Evolutionary conservation across 2,113 vertebrate species (phyloP).

Genomic region (Choloepus hoffmanni): DNA sequence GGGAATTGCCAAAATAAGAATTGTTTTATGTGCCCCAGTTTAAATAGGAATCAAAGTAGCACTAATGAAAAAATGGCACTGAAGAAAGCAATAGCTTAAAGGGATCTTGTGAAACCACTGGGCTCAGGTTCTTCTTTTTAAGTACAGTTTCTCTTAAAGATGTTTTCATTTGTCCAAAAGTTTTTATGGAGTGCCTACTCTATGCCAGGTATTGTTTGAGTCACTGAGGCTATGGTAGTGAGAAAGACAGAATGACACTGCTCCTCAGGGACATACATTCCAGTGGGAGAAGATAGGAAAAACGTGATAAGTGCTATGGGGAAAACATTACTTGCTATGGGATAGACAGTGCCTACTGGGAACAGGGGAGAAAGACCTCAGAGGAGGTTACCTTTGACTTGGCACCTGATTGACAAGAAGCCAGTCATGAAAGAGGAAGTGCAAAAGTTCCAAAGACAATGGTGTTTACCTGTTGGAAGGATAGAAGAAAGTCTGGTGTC

Average conservation of each 20-base stretch:
- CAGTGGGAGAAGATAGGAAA: not conserved
- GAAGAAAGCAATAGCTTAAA: not conserved
- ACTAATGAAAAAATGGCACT: not conserved
- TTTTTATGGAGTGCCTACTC: not conserved
- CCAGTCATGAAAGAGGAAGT: not conserved
- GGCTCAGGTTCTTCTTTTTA: not conserved
- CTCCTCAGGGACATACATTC: not conserved
- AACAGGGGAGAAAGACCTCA: not conserved
- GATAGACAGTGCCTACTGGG: too few species aligned
- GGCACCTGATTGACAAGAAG: not conserved
- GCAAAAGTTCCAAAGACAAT: not conserved
- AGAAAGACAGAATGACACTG: not conserved
- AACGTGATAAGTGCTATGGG: not conserved
- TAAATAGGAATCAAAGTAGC: not conserved
- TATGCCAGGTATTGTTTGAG: not conserved
- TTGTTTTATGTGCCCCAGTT: not conserved
- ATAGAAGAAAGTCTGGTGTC: not conserved
- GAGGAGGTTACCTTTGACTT: not conserved
- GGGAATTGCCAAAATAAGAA: not conserved
- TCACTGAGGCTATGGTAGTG: not conserved
- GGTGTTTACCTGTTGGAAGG: not conserved
- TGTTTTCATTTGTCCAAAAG: not conserved
- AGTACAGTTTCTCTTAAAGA: not conserved
- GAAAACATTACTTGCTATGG: not conserved
- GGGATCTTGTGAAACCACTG: not conserved